These are phyloP conservation scores for Apodemus agrarius DNA, from an alignment of 2,797 vertebrate genomes.

Conservation along the genomic window DNA sequence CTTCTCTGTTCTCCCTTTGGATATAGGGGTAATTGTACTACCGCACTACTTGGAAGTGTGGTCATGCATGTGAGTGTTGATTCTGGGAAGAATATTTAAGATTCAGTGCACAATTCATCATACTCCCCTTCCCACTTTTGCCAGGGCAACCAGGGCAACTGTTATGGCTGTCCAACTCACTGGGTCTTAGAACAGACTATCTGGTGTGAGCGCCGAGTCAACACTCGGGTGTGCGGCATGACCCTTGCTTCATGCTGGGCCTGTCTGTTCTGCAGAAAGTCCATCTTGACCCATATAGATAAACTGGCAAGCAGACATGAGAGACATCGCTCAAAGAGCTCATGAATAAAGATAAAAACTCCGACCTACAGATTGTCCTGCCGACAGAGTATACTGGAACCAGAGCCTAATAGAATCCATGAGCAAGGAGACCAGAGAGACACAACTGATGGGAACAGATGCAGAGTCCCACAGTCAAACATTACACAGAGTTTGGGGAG, in stretches of 20 bases:
- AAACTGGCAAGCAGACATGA: constrained; percentile 2
- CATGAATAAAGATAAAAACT: background rate
- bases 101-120: background rate
- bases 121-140: background rate
- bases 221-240: background rate
- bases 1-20: background rate
- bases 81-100: constrained; percentile 27
- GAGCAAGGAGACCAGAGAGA: background rate
- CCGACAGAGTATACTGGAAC: background rate
- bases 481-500: background rate
- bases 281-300: background rate
- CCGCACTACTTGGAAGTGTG: background rate
- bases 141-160: background rate
- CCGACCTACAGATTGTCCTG: background rate
- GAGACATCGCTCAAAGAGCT: background rate
- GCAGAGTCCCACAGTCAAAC: background rate
- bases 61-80: background rate
- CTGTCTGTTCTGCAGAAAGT: background rate
- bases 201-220: background rate
- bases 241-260: background rate
- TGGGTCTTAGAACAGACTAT: background rate
- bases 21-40: background rate
- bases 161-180: background rate
- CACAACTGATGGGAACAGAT: background rate
- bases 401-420: background rate